Evolutionary conservation across 2,113 vertebrate genomes (phyloP), one percentile per base, ranked within the genome.

Genomic region (Monopterus albus): DNA sequence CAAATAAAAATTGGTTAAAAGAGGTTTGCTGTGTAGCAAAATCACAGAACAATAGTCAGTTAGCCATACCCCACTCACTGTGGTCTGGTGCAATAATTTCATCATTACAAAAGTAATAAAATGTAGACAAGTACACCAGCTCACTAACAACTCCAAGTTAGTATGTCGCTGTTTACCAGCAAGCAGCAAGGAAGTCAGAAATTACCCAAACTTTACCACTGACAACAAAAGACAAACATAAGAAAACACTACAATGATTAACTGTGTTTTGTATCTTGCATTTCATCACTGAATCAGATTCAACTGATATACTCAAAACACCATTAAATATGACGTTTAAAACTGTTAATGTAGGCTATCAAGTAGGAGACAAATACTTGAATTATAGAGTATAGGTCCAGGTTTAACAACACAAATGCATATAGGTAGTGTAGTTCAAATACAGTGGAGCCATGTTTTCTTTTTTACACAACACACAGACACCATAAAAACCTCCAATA

Each of bases 351-450:
- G n/a, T n/a, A n/a, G n/a, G n/a, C 63, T 43, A 85, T 81, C 18
- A 39, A 51, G 63, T 7, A 74, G 69, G 66, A 74, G 72, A 79
- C 56, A 8, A 72, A 84, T 60, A 82, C 75, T 78, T 63, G 36
- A 69, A 45, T 72, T 56, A 65, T 72, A 31, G 62, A 78, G 75
- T 75, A 84, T 50, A 77, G 72, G 70, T 89, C 78, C 69, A 70
- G 66, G 75, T 72, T 56, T 63, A 74, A 89, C 82, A 75, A 81
- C 80, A 91, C 63, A 79, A 58, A 83, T 78, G 73, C 69, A 86
- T 79, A 83, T 64, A 88, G 72, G 60, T 86, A 89, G 66, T 75
- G 81, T 69, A 74, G 47, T 72, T 86, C 42, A 83, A 83, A 86
- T 82, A 89, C 75, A 84, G 15, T 53, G 31, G 69, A 87, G 64